phyloP scores from a whole-genome alignment of 2,888 invertebrate genomes.

The Junonia oenone region DNA sequence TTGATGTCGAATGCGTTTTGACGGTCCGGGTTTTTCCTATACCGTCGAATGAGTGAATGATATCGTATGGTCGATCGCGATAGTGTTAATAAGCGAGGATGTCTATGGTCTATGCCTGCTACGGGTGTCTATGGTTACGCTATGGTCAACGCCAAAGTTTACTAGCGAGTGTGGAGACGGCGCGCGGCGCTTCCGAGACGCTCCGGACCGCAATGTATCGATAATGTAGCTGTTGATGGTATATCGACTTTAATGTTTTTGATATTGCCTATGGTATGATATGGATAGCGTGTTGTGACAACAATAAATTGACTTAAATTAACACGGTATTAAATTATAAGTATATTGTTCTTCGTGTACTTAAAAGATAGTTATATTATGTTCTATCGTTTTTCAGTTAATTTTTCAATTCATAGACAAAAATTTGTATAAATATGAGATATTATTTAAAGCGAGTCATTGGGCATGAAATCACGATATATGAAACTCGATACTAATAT shows the following conservation, averaged over 20 bases:
- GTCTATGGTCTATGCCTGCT: slow-evolving; percentile 28
- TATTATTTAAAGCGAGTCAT: too few relatives aligned
- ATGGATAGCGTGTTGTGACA: not conserved
- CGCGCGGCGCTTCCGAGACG: slow-evolving; percentile 21
- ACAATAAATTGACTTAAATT: not conserved
- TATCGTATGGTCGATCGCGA: slow-evolving; percentile 1
- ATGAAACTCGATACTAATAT: too few relatives aligned
- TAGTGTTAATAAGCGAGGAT: slow-evolving; percentile 42
- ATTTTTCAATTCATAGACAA: too few relatives aligned
- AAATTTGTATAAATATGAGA: too few relatives aligned
- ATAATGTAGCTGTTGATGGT: slow-evolving; percentile 29
- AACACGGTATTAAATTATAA: not conserved
- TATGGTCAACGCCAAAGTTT: slow-evolving; percentile 22
- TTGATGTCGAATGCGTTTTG: slow-evolving; percentile 5
- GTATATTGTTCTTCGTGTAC: too few relatives aligned
- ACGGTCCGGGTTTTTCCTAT: not conserved
- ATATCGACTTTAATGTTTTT: slow-evolving; percentile 11
- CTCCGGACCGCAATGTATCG: slow-evolving; percentile 30
- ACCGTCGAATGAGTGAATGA: not conserved
- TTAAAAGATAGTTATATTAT: too few relatives aligned
- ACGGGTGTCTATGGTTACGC: slow-evolving; percentile 16
- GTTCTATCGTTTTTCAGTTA: too few relatives aligned
- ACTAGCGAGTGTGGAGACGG: slow-evolving; percentile 28
- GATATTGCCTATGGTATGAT: slow-evolving; percentile 8
- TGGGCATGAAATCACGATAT: too few relatives aligned